Evolutionary conservation across 2,113 vertebrate genomes (phyloP), one percentile per base, ranked within the genome.

Genomic region (Neofelis nebulosa): DNA sequence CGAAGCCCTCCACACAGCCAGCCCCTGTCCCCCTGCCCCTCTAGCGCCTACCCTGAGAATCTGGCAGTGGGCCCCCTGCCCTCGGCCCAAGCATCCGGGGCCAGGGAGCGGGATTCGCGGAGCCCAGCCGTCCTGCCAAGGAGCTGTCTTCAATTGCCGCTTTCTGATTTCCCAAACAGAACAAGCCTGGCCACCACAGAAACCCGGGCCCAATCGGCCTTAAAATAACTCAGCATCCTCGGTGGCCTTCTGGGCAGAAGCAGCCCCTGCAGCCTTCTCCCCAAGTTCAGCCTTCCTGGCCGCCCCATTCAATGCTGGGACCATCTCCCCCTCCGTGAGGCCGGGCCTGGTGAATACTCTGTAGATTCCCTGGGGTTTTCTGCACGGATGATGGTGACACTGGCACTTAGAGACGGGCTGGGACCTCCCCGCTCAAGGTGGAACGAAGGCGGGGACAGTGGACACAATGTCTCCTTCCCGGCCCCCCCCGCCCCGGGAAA

Each of bases 301-400:
- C 10, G 12, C 21, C 21, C 7, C 3, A 7, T 8, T n/a, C 19
- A 0, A 3, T 0, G 25, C 31, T 16, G 25, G 73, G 3, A 7
- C 55, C 11, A 8, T 21, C 21, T 45, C n/a, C 57, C 27, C 11
- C 29, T 21, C 4, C 0, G 21, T 1, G 61, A n/a, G 81, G 63
- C 13, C 25, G 4, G 80, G 71, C 16, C 65, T 14, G 9, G 4
- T 36, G 36, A 74, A 7, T 1, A 4, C 0, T 73, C 10, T 7
- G 33, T 2, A 14, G 78, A 4, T 3, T 25, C 48, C 2, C 11
- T 7, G 3, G 80, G 36, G 21, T 27, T 36, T 61, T 57, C 90
- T 48, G 12, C 2, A 0, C 0, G 1, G 68, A 41, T 5, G 1
- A 0, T 14, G 50, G 0, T 0, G 50, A 0, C 8, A 18, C 14